These are phyloP conservation scores for Oscheius sp. DNA, from an alignment of 2,888 invertebrate genomes.

Conservation along the genomic window DNA sequence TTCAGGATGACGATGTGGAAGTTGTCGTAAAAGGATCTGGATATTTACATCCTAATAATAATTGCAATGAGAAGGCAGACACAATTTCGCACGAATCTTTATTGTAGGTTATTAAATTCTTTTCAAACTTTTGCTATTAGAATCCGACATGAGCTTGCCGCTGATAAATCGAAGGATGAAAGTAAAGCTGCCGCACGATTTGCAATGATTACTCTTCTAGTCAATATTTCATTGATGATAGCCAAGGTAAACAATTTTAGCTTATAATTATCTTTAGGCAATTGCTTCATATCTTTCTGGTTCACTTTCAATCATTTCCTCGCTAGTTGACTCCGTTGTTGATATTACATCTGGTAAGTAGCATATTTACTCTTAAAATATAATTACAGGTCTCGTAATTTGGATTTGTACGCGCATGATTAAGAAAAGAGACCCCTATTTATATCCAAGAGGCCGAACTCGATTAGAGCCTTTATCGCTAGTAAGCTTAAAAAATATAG, in stretches of 20 bases:
- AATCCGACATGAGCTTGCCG: conserved; percentile 12
- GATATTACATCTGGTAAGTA: conserved; percentile 71
- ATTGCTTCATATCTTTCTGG: conserved; percentile 72
- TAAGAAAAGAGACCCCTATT: conserved; percentile 71
- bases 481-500: conserved; percentile 46
- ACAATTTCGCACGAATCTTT: conserved; percentile 18
- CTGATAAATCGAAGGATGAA: conserved; percentile 4
- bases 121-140: conserved; percentile 4
- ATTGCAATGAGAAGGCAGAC: conserved; percentile 12
- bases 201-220: conserved; percentile 57
- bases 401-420: conserved; percentile 68
- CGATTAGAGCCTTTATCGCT: conserved; percentile 73
- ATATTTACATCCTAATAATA: neutral
- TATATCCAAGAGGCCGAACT: conserved; percentile 73
- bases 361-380: neutral
- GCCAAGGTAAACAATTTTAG: conserved; percentile 71
- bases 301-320: conserved; percentile 73
- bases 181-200: conserved; percentile 46
- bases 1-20: conserved; percentile 22
- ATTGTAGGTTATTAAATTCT: conserved; percentile 7
- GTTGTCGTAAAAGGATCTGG: conserved; percentile 9
- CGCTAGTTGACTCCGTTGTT: conserved; percentile 73
- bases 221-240: conserved; percentile 70
- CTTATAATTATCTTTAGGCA: conserved; percentile 63
- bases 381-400: conserved; percentile 34